Evolutionary conservation across 2,888 invertebrate species (phyloP), one percentile per base, ranked within the genome.

Genomic region (Mesorhabditis spiculigera): DNA sequence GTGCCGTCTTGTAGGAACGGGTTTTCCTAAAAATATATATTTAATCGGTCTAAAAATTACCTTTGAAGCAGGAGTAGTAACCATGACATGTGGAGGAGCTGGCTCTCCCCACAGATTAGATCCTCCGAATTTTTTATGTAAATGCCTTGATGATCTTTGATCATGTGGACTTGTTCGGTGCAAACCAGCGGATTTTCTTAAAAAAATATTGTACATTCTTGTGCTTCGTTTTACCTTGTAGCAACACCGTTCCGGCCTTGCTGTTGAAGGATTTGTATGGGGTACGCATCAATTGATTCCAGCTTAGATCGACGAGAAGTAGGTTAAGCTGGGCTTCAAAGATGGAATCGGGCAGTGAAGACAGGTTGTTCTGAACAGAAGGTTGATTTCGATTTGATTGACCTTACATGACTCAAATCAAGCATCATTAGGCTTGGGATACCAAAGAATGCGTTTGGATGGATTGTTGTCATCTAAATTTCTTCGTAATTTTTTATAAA

Each of bases 141-240:
- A n/a, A 86, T 74, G 10, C 85, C 85, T 42, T 74, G 75, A n/a
- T n/a, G 10, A n/a, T 50, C 58, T 50, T 50, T 10, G 58, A 50
- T 50, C 58, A 50, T 50, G n/a, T 50, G 58, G n/a, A 50, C 58
- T 50, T 83, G 80, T 72, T 86, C 86, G 0, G 80, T 78, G 71
- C 86, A 86, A 5, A 85, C 85, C 13, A 86, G 75, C 4, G 86
- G 86, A 65, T 86, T 86, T 68, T 86, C 86, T 85, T 6, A 81
- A 16, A 42, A 70, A 66, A 63, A 13, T 4, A 16, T 63, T 63
- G 16, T 28, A 16, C 4, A 13, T 63, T 63, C 10, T n/a, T n/a
- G 63, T 63, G 3, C 41, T 4, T n/a, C 16, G 41, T 63, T 43
- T n/a, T 67, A 83, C 85, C 85, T 76, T 86, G 82, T 10, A 86